Percentiles rank a stretch among this genome's conserved stretches.
These are phyloP conservation scores for Apamea monoglypha DNA, from an alignment of 2,888 invertebrate species.

Conservation along the genomic window DNA sequence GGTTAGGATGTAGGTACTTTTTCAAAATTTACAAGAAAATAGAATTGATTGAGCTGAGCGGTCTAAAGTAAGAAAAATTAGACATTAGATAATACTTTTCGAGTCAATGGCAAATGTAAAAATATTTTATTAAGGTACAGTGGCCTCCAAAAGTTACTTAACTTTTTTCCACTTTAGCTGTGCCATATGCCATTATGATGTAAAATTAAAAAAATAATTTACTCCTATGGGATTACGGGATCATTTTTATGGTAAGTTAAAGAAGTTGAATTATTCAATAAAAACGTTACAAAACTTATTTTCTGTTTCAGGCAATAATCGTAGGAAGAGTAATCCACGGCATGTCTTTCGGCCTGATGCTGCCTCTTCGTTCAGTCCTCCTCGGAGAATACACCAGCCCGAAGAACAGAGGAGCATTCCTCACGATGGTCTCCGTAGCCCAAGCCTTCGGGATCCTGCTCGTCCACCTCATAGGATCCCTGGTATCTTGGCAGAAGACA, in stretches of 20 bases:
- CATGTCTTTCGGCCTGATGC: conserved; percentile 87
- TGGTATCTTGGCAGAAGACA: conserved; percentile 89
- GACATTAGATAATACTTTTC: background rate
- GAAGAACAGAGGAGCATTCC: conserved; percentile 90
- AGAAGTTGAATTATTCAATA: no score
- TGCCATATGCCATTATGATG: no score
- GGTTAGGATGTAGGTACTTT: background rate
- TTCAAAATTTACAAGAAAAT: no score
- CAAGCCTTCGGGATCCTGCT: conserved; percentile 91
- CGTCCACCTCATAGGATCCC: conserved; percentile 91
- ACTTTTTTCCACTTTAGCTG: no score
- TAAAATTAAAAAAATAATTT: no score
- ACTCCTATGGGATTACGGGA: no score
- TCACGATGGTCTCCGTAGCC: conserved; percentile 90
- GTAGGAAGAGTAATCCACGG: conserved; percentile 81
- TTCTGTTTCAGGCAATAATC: conserved; percentile 74
- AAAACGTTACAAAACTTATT: background rate
- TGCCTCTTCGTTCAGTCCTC: conserved; percentile 86
- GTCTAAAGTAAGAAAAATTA: background rate
- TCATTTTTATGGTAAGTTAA: no score
- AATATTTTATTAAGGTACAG: no score
- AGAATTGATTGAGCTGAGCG: no score
- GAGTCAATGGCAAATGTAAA: no score
- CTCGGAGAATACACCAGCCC: conserved; percentile 91
- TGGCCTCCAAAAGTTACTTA: no score